A percentile compares a stretch with the other conserved stretches of the same genome.
phyloP scores from a whole-genome alignment of 2,797 vertebrate genomes.

The Poeciliopsis gracilis region DNA sequence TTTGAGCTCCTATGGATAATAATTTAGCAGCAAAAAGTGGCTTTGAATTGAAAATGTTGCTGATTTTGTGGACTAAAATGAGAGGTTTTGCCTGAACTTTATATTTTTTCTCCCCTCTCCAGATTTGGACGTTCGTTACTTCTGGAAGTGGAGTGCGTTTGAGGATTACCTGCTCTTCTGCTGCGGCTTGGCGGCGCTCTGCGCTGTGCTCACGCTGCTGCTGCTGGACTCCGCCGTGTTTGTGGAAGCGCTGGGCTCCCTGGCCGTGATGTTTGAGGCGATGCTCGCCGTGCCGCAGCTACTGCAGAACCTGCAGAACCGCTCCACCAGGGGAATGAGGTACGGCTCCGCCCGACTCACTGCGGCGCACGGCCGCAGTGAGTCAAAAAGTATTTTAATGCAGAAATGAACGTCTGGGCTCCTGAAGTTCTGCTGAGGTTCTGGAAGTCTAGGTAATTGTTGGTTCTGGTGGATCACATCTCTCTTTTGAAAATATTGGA shows the following conservation, averaged over 20 bases:
- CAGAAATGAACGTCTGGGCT: not conserved
- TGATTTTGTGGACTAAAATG: not conserved
- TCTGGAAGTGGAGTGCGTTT: constrained; percentile 85
- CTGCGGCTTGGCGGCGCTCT: constrained; percentile 77
- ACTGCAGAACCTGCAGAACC: constrained; percentile 81
- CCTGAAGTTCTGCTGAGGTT: not conserved
- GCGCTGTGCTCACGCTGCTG: constrained; percentile 77
- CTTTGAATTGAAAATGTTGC: no score
- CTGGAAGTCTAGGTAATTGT: not conserved
- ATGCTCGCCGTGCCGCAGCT: constrained; percentile 86
- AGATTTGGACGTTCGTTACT: constrained; percentile 82
- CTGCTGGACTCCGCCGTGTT: constrained; percentile 81
- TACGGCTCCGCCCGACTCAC: constrained; percentile 34
- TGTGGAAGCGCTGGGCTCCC: constrained; percentile 81
- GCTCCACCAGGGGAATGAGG: constrained; percentile 87
- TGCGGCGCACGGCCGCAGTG: not conserved
- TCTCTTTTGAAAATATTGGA: not conserved
- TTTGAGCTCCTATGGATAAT: no score
- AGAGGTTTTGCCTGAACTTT: not conserved
- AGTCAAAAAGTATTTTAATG: not conserved
- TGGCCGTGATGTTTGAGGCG: constrained; percentile 83
- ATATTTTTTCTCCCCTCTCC: constrained; percentile 3
- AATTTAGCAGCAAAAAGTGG: no score
- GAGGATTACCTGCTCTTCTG: constrained; percentile 86
- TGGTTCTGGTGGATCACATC: not conserved